Conservation (phyloP, 2,797 vertebrate species). For the Crocodylus rhombifer region DNA sequence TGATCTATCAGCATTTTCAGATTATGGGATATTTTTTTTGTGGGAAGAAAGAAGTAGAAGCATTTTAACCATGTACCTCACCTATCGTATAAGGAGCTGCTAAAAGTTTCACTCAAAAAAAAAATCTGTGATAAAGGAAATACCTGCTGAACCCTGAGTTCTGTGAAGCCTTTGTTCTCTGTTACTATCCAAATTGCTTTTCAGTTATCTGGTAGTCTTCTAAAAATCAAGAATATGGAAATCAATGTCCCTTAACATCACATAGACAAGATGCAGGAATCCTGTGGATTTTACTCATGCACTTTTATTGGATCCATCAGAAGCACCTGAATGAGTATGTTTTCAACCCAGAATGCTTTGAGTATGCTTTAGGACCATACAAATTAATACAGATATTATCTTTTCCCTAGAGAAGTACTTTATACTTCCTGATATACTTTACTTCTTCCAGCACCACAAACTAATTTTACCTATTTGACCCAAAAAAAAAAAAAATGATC, state of each 20-base stretch:
- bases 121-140: background rate
- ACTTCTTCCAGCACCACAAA: background rate
- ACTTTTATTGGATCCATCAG: background rate
- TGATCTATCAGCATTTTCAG: background rate
- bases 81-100: background rate
- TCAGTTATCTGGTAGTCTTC: background rate
- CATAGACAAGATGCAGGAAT: background rate
- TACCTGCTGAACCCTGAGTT: rapidly evolving
- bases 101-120: background rate
- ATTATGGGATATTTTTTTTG: background rate
- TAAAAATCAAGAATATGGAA: background rate
- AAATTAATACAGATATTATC: background rate
- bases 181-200: background rate
- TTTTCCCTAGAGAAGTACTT: background rate
- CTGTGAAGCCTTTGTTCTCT: background rate
- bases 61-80: background rate
- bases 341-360: background rate
- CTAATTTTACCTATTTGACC: background rate
- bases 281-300: background rate
- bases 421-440: background rate
- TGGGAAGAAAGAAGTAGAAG: background rate
- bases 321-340: background rate
- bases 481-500: background rate
- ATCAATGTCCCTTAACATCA: background rate
- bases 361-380: background rate